Conservation (phyloP, 2,888 invertebrate genomes). For the Oasisia sp. region DNA sequence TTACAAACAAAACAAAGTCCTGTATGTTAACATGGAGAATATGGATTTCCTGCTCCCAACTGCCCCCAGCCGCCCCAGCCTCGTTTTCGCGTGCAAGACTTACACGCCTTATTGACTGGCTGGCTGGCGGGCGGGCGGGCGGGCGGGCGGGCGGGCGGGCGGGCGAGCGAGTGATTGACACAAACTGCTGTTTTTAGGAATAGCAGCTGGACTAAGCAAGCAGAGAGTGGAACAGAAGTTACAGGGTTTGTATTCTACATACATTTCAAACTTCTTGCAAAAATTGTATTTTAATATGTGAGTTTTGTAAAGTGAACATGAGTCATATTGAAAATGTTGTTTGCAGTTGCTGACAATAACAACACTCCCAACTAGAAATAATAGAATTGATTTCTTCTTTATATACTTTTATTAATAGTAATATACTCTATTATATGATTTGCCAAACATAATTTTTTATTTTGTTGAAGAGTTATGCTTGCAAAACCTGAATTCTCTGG, state of each 20-base stretch:
- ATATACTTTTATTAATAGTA: background rate
- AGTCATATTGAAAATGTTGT: too few species aligned
- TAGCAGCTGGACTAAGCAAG: conserved; percentile 70
- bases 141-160: too few species aligned
- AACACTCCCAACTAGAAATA: too few species aligned
- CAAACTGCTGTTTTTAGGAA: conserved; percentile 46
- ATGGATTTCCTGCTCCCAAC: too few species aligned
- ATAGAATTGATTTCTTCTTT: background rate
- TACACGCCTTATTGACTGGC: too few species aligned
- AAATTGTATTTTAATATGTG: background rate
- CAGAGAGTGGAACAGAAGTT: conserved; percentile 75
- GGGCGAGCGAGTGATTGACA: background rate
- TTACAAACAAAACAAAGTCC: too few species aligned
- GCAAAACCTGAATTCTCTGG: conserved; percentile 76
- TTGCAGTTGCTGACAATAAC: too few species aligned
- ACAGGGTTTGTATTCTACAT: conserved; percentile 70
- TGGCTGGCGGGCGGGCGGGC: too few species aligned
- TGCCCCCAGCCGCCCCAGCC: too few species aligned
- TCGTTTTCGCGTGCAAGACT: too few species aligned
- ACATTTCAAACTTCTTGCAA: background rate
- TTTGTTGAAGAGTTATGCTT: conserved; percentile 75
- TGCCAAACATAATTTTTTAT: background rate
- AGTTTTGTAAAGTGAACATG: background rate
- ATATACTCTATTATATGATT: background rate
- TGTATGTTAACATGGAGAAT: too few species aligned